phyloP scores from a whole-genome alignment of 2,888 invertebrate genomes.

The Penaeus monodon region DNA sequence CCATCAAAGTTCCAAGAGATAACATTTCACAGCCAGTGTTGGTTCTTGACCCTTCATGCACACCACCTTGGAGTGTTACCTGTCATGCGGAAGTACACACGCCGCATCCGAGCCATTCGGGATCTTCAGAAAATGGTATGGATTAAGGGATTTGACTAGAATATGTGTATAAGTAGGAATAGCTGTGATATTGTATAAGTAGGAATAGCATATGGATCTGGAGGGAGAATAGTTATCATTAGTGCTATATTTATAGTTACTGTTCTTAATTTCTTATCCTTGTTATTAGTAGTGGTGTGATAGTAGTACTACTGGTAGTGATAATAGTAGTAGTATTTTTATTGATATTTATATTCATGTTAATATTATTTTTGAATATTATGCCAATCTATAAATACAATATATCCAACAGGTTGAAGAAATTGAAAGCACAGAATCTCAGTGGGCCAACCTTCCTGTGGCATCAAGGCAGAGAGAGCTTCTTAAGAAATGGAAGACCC shows the following conservation, averaged over 20 bases:
- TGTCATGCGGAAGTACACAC: constrained; percentile 85
- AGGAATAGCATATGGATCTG: no score
- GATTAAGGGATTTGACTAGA: background rate
- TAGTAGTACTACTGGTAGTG: no score
- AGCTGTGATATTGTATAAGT: no score
- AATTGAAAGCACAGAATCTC: constrained; percentile 82
- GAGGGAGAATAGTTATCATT: no score
- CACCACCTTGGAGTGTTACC: constrained; percentile 93
- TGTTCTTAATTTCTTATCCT: no score
- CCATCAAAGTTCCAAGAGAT: constrained; percentile 73
- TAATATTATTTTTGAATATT: background rate
- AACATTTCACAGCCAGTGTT: constrained; percentile 96
- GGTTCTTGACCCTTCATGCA: constrained; percentile 94
- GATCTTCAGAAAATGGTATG: constrained; percentile 86
- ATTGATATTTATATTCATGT: no score
- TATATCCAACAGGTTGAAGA: constrained; percentile 75
- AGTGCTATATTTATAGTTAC: no score
- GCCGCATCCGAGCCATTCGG: constrained; percentile 81
- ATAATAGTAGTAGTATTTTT: no score
- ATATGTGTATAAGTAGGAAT: no score
- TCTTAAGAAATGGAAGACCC: constrained; percentile 88
- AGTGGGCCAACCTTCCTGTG: constrained; percentile 84
- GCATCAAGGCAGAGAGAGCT: constrained; percentile 85
- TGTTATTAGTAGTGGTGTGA: no score
- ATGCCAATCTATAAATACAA: no score